These are phyloP conservation scores for Anguilla megastoma DNA, from an alignment of 2,797 vertebrate species.

Conservation along the genomic window DNA sequence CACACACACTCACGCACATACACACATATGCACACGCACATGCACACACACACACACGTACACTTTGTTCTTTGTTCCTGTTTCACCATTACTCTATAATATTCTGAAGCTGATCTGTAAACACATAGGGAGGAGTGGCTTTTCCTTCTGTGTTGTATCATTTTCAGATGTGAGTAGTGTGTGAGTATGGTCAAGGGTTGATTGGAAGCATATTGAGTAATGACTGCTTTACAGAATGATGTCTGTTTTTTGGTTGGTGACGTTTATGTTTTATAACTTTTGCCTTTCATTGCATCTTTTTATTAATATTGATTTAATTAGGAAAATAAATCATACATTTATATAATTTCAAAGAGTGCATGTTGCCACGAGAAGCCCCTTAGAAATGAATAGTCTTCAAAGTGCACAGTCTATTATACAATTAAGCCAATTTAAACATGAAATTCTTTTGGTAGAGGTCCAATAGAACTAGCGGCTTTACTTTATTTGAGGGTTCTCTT, in stretches of 20 bases:
- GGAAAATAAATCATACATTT: neutral
- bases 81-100: neutral
- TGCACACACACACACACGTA: neutral
- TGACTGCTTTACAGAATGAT: neutral
- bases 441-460: neutral
- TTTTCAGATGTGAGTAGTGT: neutral
- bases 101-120: neutral
- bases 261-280: neutral
- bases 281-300: neutral
- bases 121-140: neutral
- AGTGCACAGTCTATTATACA: neutral
- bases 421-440: neutral
- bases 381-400: neutral
- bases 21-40: no score
- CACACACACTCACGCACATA: neutral
- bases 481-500: neutral
- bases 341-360: neutral
- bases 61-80: neutral
- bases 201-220: neutral
- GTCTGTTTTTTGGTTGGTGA: neutral
- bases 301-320: neutral
- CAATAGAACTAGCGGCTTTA: constrained; percentile 6
- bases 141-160: neutral
- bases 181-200: neutral
- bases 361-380: neutral